Base-by-base conservation (phyloP, 1,140 invertebrate species). In the Rhizoglyphus robini region DNA sequence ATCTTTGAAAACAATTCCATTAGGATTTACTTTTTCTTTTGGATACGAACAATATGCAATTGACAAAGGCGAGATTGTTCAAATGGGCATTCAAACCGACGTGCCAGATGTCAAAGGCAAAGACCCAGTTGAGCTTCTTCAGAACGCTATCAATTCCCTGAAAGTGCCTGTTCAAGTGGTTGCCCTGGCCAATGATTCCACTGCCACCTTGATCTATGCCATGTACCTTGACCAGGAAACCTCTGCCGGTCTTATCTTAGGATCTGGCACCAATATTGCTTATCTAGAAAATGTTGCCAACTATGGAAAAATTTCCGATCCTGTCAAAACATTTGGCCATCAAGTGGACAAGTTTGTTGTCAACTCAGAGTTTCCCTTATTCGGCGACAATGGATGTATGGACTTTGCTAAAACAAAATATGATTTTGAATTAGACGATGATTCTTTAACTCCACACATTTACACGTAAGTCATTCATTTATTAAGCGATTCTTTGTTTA, bases 311-410 rank as follows among this genome's bases (percentile, higher is more conserved):
- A 67, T 86, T 79, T n/a, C 15, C 13, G 79, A 78, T 79, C 69
- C 75, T 77, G 11, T 76, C 79, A 65, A 41, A 1, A 27, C 32
- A 29, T 67, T 64, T 57, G 63, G 47, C 15, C 4, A 15, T 2
- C 3, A 41, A 1, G 46, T 38, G 4, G 29, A 67, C 27, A 68
- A 88, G 83, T 83, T 88, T 47, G 81, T 88, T 65, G 83, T 89
- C 65, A 86, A 89, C 72, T 84, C 84, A 46, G 87, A 90, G 75
- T 88, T 85, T 84, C 87, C 87, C 68, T 86, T 86, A n/a, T 87
- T 88, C 73, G 88, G 87, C 11, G 85, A 89, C 71, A 86, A 88
- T 71, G 87, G 87, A 2, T 79, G 81, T 4, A 71, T 89, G 20
- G 83, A 88, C 71, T 87, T 86, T 71, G 80, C 88, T 30, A 82